phyloP scores from a whole-genome alignment of 2,888 invertebrate genomes.

The Scotopteryx bipunctaria region DNA sequence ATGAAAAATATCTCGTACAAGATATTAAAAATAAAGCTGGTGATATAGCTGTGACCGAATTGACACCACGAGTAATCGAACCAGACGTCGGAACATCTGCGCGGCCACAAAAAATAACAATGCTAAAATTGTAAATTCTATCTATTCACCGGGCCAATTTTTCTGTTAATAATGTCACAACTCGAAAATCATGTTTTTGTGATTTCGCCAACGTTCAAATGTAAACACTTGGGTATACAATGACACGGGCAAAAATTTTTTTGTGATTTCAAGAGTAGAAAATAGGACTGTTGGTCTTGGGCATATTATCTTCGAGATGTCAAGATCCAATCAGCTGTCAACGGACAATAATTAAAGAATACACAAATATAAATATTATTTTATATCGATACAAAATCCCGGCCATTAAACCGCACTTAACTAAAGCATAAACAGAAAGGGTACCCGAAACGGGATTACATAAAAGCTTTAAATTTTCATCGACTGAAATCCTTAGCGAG shows the following conservation, averaged over 20 bases:
- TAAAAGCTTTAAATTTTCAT: conserved; percentile 33
- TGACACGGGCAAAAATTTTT: conserved; percentile 46
- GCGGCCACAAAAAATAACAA: conserved; percentile 67
- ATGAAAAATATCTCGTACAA: conserved; percentile 62
- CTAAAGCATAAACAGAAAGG: conserved; percentile 5
- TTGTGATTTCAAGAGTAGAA: conserved; percentile 50
- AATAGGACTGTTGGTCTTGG: conserved; percentile 49
- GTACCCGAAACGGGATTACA: conserved; percentile 19
- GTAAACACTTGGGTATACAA: conserved; percentile 71
- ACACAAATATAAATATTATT: no score
- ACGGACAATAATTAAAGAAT: not conserved
- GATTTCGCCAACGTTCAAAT: conserved; percentile 47
- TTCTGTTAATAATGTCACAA: conserved; percentile 78
- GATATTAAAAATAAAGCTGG: conserved; percentile 67
- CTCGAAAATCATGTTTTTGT: conserved; percentile 61
- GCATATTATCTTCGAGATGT: conserved; percentile 40
- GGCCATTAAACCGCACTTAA: conserved; percentile 3
- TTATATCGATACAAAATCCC: no score
- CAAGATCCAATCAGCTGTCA: conserved; percentile 7
- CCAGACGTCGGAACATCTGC: conserved; percentile 73
- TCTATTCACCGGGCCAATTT: conserved; percentile 67
- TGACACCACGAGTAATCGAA: conserved; percentile 73
- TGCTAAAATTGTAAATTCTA: conserved; percentile 57
- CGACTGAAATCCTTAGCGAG: conserved; percentile 20
- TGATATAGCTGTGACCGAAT: conserved; percentile 58